Conservation (phyloP, 64 coral and sea anemone genomes). For the Stichodactyla helianthus region DNA sequence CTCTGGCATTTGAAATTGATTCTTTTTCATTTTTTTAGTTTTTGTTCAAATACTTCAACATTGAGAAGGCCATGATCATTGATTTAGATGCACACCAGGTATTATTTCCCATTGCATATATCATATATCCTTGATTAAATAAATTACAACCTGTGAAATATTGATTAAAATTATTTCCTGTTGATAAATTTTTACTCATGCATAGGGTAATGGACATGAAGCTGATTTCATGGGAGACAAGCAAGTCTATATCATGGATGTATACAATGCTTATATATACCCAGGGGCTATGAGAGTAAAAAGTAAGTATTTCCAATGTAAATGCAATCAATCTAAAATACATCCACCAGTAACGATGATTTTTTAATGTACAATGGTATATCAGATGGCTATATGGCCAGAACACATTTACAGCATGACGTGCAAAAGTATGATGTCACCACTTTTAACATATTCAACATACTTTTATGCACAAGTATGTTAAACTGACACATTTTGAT, state of each 20-base stretch:
- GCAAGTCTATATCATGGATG: slow-evolving; percentile 94
- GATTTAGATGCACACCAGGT: slow-evolving; percentile 67
- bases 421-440: no score
- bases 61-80: slow-evolving; percentile 92
- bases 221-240: slow-evolving; percentile 89
- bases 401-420: no score
- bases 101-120: not conserved
- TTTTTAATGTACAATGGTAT: no score
- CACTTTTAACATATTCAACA: not conserved
- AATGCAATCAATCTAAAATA: not conserved
- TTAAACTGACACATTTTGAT: no score
- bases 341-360: no score
- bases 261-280: slow-evolving; percentile 91
- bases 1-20: not conserved
- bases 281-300: slow-evolving; percentile 79
- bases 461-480: no score
- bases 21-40: slow-evolving; percentile 55
- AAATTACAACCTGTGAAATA: no score
- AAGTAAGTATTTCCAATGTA: slow-evolving; percentile 41
- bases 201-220: slow-evolving; percentile 95
- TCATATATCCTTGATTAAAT: not conserved
- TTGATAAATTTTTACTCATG: not conserved
- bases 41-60: slow-evolving; percentile 74
- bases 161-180: no score
- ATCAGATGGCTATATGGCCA: no score